phyloP scores from a whole-genome alignment of 1,140 invertebrate species.

The Lamellibrachia luymesi region DNA sequence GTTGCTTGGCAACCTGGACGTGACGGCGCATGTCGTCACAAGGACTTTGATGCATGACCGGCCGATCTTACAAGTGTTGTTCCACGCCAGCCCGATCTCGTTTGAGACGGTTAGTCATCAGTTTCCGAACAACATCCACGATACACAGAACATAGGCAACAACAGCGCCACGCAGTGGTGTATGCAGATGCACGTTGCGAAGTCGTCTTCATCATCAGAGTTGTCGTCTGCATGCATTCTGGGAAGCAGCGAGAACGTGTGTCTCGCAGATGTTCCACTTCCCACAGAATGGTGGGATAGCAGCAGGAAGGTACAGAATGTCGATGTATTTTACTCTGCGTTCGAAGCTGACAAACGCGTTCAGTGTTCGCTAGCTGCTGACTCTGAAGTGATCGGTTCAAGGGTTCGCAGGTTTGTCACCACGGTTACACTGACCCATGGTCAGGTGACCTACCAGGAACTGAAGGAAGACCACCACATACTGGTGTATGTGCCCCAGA shows the following conservation, averaged over 20 bases:
- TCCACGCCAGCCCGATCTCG: slow-evolving; percentile 70
- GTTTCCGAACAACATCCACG: slow-evolving; percentile 44
- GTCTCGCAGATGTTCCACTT: slow-evolving; percentile 16
- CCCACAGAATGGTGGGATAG: slow-evolving; percentile 62
- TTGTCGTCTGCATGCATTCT: slow-evolving; percentile 23
- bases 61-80: slow-evolving; percentile 82
- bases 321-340: slow-evolving; percentile 26
- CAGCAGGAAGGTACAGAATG: slow-evolving; percentile 60
- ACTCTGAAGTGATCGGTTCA: slow-evolving; percentile 56
- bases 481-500: slow-evolving; percentile 81
- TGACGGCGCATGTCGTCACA: slow-evolving; percentile 86
- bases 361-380: slow-evolving; percentile 55
- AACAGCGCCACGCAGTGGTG: slow-evolving; percentile 15
- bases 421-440: slow-evolving; percentile 69
- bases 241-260: slow-evolving; percentile 20
- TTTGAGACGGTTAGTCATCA: slow-evolving; percentile 19
- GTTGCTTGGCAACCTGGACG: slow-evolving; percentile 69
- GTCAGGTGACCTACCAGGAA: slow-evolving; percentile 78
- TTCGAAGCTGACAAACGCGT: slow-evolving; percentile 23
- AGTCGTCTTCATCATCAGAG: slow-evolving; percentile 58
- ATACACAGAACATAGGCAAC: neutral
- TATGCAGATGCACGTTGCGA: slow-evolving; percentile 60
- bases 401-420: slow-evolving; percentile 19
- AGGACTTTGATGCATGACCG: slow-evolving; percentile 78
- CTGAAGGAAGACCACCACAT: slow-evolving; percentile 75